Conservation (phyloP, 2,797 vertebrate genomes). For the Chelon labrosus region DNA sequence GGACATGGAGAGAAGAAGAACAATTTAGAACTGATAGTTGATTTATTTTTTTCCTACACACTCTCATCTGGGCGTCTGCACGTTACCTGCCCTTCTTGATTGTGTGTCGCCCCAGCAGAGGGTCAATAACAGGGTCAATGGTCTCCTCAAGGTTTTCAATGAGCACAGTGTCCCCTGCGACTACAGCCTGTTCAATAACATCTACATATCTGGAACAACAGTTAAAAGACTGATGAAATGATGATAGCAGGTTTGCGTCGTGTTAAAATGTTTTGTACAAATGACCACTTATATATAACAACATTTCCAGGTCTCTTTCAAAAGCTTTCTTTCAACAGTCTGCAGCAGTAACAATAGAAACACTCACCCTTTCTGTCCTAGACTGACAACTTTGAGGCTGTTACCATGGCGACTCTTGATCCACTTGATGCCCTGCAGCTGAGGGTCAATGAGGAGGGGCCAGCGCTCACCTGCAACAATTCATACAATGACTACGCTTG, state of each 20-base stretch:
- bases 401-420: constrained; percentile 85
- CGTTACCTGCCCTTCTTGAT: constrained; percentile 88
- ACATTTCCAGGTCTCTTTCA: neutral
- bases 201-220: constrained; percentile 81
- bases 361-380: constrained; percentile 85
- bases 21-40: neutral
- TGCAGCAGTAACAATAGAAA: neutral
- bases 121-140: constrained; percentile 84
- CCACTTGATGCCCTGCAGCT: constrained; percentile 87
- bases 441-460: constrained; percentile 86
- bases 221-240: neutral
- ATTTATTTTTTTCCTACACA: neutral
- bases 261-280: neutral
- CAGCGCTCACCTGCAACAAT: constrained; percentile 79
- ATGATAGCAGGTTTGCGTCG: neutral
- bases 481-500: constrained; percentile 9
- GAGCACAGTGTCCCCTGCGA: constrained; percentile 83
- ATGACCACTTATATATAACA: neutral
- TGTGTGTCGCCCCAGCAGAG: constrained; percentile 82
- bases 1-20: neutral
- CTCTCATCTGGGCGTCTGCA: neutral
- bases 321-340: neutral
- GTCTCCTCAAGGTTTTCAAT: constrained; percentile 88
- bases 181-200: constrained; percentile 84
- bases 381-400: constrained; percentile 82